These are phyloP conservation scores for Bubalus kerabau DNA, from an alignment of 2,113 vertebrate genomes.

Conservation along the genomic window DNA sequence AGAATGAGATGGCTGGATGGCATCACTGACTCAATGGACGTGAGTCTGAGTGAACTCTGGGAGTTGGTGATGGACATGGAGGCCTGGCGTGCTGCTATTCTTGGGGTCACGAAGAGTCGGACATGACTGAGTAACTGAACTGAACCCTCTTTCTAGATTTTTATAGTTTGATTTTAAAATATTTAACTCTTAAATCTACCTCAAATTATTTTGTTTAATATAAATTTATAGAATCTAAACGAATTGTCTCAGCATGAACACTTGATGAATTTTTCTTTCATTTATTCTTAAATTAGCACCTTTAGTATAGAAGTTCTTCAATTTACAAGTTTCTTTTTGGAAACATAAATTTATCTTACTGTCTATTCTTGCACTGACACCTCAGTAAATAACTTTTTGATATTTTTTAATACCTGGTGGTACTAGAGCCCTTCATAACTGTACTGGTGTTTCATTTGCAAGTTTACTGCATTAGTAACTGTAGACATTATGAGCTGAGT, in stretches of 20 bases:
- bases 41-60: too few species aligned
- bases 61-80: too few species aligned
- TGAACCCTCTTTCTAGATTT: background rate
- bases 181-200: background rate
- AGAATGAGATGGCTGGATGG: too few species aligned
- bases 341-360: background rate
- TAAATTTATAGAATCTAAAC: background rate
- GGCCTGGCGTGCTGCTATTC: too few species aligned
- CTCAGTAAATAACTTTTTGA: background rate
- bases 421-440: background rate
- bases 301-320: background rate
- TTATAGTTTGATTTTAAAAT: background rate
- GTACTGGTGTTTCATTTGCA: background rate
- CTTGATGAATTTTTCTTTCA: background rate
- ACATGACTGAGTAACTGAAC: too few species aligned
- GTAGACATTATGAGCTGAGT: background rate
- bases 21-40: too few species aligned
- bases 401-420: background rate
- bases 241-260: background rate
- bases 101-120: too few species aligned
- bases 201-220: background rate
- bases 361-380: background rate
- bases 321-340: background rate
- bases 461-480: background rate
- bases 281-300: background rate